Base-by-base conservation (phyloP, 2,113 vertebrate species). In the Carettochelys insculpta region DNA sequence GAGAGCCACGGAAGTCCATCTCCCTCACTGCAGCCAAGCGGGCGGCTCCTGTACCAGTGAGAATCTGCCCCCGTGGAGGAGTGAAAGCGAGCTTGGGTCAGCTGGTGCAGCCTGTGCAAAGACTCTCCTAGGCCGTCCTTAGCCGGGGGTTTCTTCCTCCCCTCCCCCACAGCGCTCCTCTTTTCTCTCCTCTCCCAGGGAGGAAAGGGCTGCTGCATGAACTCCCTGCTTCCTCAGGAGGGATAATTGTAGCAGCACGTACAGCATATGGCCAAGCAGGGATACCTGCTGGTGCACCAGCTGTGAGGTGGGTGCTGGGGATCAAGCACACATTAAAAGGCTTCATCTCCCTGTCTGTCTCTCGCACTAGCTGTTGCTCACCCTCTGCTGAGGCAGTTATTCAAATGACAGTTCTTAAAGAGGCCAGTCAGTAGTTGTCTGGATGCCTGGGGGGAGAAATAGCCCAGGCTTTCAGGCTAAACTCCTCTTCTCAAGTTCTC, bases 211-310 rank as follows among this genome's bases (percentile, higher is more conserved):
- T 97, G 95, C 97, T 22, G 94, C 90, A 97, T 86, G 54, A 82
- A 96, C 94, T 92, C 85, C 95, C 90, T 51, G 82, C 96, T 97
- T 94, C 95, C 96, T 96, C 97, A 75, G 96, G 92, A 98, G 98
- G 98, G 98, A 98, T 98, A 98, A 99, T 98, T 98, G 98, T 98
- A 98, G 98, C 98, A 97, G 98, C 96, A 91, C 97, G 97, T 96
- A 96, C 97, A 98, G 97, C 99, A 99, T 99, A 98, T 99, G 98
- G 98, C 97, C 96, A 86, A 96, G 98, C 98, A 97, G 98, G 98
- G 97, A 94, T 98, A 98, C 98, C 98, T 99, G 98, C 98, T 99
- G 98, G 96, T 97, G 98, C 98, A 98, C 98, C 99, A 99, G 98
- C 98, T 99, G 98, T 97, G 98, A 97, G 96, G 98, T 98, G 98